A percentile compares a stretch with the other conserved stretches of the same genome.
Evolutionary conservation across 2,113 vertebrate genomes (phyloP).

Genomic region (Panthera uncia): DNA sequence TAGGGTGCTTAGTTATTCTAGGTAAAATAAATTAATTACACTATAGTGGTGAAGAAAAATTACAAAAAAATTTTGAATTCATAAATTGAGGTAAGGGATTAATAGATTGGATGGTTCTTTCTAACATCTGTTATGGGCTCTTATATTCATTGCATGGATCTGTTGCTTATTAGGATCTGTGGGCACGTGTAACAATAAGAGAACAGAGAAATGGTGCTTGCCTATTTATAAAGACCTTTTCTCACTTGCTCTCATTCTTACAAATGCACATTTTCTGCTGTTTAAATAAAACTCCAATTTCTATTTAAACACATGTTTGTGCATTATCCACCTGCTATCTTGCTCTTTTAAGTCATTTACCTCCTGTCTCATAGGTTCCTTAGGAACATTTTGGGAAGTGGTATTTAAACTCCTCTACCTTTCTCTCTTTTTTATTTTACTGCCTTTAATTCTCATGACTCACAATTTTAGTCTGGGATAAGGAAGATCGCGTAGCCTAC

Average conservation of each 20-base stretch:
- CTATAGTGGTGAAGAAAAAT: neutral
- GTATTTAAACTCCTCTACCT: slow-evolving; percentile 59
- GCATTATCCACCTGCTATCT: slow-evolving; percentile 67
- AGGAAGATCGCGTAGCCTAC: neutral
- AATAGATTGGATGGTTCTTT: neutral
- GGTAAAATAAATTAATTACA: neutral
- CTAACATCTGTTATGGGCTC: neutral
- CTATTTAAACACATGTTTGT: slow-evolving; percentile 68
- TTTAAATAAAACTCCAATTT: slow-evolving; percentile 68
- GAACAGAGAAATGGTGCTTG: neutral
- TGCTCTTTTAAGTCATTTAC: slow-evolving; percentile 62
- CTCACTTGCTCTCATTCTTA: slow-evolving; percentile 46
- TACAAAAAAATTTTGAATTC: slow-evolving; percentile 8
- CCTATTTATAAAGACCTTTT: neutral
- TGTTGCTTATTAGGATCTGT: neutral
- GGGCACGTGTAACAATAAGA: neutral
- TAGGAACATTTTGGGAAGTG: slow-evolving; percentile 55
- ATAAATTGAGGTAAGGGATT: neutral
- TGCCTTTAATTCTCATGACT: slow-evolving; percentile 53
- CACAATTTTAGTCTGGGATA: neutral
- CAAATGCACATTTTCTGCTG: slow-evolving; percentile 26
- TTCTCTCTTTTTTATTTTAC: slow-evolving; percentile 4
- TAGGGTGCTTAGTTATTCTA: neutral
- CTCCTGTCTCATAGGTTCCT: slow-evolving; percentile 62
- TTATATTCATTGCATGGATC: neutral